Evolutionary conservation across 2,888 invertebrate genomes (phyloP), one percentile per base, ranked within the genome.

Genomic region (Mythimna pallens): DNA sequence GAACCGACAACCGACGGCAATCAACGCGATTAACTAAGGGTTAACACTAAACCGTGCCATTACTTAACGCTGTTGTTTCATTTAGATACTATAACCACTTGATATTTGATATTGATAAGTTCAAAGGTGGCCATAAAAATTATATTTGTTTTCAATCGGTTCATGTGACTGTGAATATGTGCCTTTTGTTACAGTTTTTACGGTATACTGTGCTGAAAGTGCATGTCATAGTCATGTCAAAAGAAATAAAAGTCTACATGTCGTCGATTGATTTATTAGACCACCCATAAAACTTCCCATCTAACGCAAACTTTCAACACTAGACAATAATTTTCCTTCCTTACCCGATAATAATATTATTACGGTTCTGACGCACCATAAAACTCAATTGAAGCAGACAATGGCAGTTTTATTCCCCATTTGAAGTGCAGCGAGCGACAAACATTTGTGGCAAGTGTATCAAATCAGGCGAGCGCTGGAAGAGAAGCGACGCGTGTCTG

Each of bases 11-110:
- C 88, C 88, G 88, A 85, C 86, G 85, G 89, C 94, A 94, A 94
- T 94, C 94, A 93, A 91, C 92, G 91, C 94, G 93, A 94, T 94
- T 94, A 94, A 92, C 92, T 90, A 89, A 91, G 93, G 93, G 92
- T 92, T 92, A 92, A 91, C 89, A 87, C 87, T 91, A 90, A 91
- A 91, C 91, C 89, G 87, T 88, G 73, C 89, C 90, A 89, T 92
- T 92, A 90, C 90, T 88, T 87, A 87, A 83, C 80, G 79, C 73
- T 81, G 64, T 76, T 81, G 84, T 84, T 75, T 79, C 87, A 85
- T 84, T 87, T 81, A 81, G 75, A 84, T 76, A 61, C 80, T 84
- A 61, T 40, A 86, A 86, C 80, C 85, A 78, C 74, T 86, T 82
- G 83, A 83, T 70, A 81, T 72, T 75, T 75, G 77, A 82, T 84